A percentile compares a stretch with the other conserved stretches of the same genome.
Evolutionary conservation across 2,797 vertebrate genomes (phyloP).

Genomic region (Schizopygopsis pylzovi): DNA sequence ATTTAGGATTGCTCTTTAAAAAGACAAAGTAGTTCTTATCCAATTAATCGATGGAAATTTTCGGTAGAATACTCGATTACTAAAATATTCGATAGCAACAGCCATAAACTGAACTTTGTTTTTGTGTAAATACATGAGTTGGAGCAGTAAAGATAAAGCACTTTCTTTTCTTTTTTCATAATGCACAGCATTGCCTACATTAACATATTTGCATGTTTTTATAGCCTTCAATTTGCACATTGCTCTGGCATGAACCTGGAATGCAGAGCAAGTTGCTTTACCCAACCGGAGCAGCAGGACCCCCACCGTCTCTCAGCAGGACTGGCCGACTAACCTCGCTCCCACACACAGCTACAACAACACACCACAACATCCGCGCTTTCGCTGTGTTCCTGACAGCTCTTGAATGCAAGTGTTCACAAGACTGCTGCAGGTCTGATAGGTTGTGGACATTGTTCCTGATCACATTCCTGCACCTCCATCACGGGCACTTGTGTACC

Average conservation of each 20-base stretch:
- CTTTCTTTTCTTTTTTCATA: not conserved
- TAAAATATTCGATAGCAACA: too few species aligned
- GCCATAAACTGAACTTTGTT: too few species aligned
- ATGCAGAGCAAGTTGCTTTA: conserved; percentile 60
- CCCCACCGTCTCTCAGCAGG: conserved; percentile 50
- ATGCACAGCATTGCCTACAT: not conserved
- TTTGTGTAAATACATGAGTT: too few species aligned
- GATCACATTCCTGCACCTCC: not conserved
- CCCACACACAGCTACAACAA: not conserved
- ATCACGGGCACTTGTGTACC: not conserved
- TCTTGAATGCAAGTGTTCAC: not conserved
- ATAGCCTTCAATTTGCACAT: conserved; percentile 25
- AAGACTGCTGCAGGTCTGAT: not conserved
- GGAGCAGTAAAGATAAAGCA: not conserved
- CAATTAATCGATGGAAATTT: too few species aligned
- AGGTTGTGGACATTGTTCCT: not conserved
- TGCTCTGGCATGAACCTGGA: conserved; percentile 64
- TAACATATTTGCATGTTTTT: not conserved
- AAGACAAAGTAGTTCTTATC: too few species aligned
- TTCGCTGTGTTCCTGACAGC: not conserved
- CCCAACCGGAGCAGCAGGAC: conserved; percentile 41
- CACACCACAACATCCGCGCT: not conserved
- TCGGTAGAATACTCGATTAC: too few species aligned
- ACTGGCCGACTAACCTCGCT: conserved; percentile 37
- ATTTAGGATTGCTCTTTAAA: too few species aligned